phyloP scores from a whole-genome alignment of 92 coral and sea anemone genomes.

The Phenganax marumi region DNA sequence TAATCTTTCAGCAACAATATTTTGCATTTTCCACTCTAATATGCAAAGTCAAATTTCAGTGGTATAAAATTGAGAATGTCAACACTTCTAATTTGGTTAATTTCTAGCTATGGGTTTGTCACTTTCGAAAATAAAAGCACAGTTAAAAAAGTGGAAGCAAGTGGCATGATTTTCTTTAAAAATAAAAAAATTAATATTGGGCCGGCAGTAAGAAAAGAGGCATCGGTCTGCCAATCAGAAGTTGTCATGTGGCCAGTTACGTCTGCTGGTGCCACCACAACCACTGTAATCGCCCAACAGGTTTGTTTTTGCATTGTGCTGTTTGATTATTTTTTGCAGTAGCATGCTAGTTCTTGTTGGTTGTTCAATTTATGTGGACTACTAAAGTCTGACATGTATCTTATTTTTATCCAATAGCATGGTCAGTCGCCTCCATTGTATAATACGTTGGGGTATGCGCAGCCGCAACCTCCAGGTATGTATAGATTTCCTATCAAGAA shows the following conservation, averaged over 20 bases:
- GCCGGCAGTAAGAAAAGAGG: slow-evolving; percentile 73
- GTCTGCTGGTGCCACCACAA: not conserved
- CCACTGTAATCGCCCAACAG: not conserved
- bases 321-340: no score
- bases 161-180: slow-evolving; percentile 67
- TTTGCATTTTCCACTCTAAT: no score
- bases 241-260: slow-evolving; percentile 16
- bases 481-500: not conserved
- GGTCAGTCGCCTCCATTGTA: not conserved
- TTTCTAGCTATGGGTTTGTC: slow-evolving; percentile 58
- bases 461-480: slow-evolving; percentile 23
- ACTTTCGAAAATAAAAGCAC: slow-evolving; percentile 32
- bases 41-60: not conserved
- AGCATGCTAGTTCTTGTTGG: not conserved
- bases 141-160: slow-evolving; percentile 39
- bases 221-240: slow-evolving; percentile 13
- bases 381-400: not conserved
- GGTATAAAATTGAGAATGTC: not conserved
- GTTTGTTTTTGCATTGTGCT: not conserved
- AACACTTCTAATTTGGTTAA: not conserved
- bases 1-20: no score
- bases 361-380: not conserved
- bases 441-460: not conserved
- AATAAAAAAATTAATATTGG: slow-evolving; percentile 68
- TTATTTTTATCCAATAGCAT: slow-evolving; percentile 4